Percentiles rank a stretch among this genome's conserved stretches.
phyloP scores from a whole-genome alignment of 2,797 vertebrate genomes.

The Zenarchopterus dispar region DNA sequence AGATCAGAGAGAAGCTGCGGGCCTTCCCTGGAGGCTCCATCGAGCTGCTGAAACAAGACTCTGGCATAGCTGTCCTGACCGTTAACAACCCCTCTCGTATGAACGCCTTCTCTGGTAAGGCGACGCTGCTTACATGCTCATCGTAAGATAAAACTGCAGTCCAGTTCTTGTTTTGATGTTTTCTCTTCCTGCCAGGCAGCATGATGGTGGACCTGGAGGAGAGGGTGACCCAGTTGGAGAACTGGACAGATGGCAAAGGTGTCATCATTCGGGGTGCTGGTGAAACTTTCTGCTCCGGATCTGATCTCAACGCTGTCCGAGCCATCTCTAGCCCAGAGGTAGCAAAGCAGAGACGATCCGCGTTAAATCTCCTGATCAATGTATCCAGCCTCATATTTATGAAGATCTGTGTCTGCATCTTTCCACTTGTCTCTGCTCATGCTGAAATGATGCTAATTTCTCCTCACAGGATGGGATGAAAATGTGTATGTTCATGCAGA shows the following conservation, averaged over 20 bases:
- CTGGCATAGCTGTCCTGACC: conserved; percentile 89
- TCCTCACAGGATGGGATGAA: conserved; percentile 89
- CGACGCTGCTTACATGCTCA: background rate
- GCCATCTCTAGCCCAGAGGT: conserved; percentile 87
- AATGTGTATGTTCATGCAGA: conserved; percentile 98
- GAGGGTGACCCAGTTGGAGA: conserved; percentile 88
- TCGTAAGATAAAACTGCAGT: background rate
- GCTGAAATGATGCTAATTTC: conserved; percentile 17
- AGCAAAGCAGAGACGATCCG: background rate
- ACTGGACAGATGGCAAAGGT: conserved; percentile 93
- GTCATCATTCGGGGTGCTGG: conserved; percentile 89
- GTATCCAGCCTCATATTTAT: background rate
- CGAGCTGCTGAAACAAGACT: conserved; percentile 85
- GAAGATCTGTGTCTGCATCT: background rate
- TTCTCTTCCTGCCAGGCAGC: conserved; percentile 78
- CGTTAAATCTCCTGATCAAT: background rate
- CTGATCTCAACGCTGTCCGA: conserved; percentile 90
- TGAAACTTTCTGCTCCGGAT: conserved; percentile 94
- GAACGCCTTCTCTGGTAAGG: conserved; percentile 95
- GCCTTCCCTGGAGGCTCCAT: conserved; percentile 90
- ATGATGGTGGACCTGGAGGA: conserved; percentile 96
- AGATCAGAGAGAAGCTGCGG: conserved; percentile 84
- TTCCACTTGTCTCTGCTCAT: background rate
- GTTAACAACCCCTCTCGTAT: conserved; percentile 90
- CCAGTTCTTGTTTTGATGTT: background rate